These are phyloP conservation scores for Agrochola lychnidis DNA, from an alignment of 2,888 invertebrate species.

Conservation along the genomic window DNA sequence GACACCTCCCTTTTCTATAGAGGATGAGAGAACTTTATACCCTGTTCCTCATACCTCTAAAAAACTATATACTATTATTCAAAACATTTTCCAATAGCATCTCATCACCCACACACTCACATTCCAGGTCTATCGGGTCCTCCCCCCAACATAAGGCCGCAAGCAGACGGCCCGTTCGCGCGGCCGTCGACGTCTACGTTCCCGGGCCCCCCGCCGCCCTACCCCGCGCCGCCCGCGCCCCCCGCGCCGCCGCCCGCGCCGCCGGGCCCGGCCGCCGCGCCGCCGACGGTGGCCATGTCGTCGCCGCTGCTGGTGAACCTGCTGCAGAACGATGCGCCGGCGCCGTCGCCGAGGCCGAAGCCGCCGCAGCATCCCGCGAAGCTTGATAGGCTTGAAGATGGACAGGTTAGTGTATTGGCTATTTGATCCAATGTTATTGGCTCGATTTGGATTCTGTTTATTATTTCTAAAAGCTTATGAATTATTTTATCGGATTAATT, in stretches of 20 bases:
- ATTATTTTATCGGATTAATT: too few species aligned
- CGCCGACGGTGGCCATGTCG: conserved; percentile 93
- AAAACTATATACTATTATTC: background rate
- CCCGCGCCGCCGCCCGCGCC: conserved; percentile 30
- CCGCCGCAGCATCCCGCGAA: conserved; percentile 83
- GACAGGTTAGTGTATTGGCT: conserved; percentile 76
- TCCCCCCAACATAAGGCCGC: conserved; percentile 63
- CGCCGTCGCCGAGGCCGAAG: conserved; percentile 80
- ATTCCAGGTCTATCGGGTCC: conserved; percentile 75
- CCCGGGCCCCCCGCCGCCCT: conserved; percentile 83
- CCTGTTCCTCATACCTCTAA: too few species aligned
- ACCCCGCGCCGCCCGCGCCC: conserved; percentile 74
- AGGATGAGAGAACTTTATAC: too few species aligned
- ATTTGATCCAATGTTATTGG: background rate
- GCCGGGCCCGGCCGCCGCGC: conserved; percentile 65
- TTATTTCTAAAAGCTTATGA: too few species aligned
- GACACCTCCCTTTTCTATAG: too few species aligned
- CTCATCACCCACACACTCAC: background rate
- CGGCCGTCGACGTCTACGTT: conserved; percentile 80
- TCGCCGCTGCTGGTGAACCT: conserved; percentile 97
- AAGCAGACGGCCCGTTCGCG: conserved; percentile 75
- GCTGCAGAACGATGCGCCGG: conserved; percentile 95
- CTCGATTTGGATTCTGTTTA: too few species aligned
- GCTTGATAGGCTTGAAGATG: conserved; percentile 83
- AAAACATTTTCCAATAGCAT: background rate